phyloP scores from a whole-genome alignment of 1,140 invertebrate genomes.

The Drosophila nebulosa region DNA sequence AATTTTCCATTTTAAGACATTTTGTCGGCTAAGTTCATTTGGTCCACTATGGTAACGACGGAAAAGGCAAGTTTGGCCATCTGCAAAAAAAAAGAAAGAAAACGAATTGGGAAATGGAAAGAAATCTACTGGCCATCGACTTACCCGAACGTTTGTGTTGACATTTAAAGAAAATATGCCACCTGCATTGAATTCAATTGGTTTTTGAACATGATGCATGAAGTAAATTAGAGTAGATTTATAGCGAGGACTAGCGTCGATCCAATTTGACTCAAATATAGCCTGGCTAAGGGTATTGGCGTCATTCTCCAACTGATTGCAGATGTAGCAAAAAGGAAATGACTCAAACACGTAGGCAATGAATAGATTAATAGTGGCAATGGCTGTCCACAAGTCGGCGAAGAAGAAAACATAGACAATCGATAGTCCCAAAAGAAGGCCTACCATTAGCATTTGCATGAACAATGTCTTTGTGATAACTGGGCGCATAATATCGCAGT shows the following conservation, averaged over 20 bases:
- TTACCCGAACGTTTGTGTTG: conserved; percentile 30
- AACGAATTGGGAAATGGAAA: background rate
- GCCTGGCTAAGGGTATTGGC: background rate
- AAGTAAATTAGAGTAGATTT: conserved; percentile 24
- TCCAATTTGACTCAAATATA: conserved; percentile 34
- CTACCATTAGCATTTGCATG: conserved; percentile 25
- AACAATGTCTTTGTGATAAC: conserved; percentile 36
- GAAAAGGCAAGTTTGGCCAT: conserved; percentile 46
- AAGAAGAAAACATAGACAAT: conserved; percentile 27
- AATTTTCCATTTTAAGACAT: conserved; percentile 1
- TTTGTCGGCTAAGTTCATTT: conserved; percentile 27
- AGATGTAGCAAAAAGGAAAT: conserved; percentile 36
- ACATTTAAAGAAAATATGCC: conserved; percentile 30
- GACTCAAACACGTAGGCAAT: conserved; percentile 19
- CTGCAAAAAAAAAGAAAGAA: background rate
- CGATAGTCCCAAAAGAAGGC: conserved; percentile 18
- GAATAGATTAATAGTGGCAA: background rate
- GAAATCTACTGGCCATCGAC: background rate
- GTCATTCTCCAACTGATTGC: conserved; percentile 19
- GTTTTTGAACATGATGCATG: conserved; percentile 26
- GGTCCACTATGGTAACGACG: conserved; percentile 29
- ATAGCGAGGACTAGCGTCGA: conserved; percentile 17
- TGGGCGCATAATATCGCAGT: conserved; percentile 18
- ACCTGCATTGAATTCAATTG: conserved; percentile 26
- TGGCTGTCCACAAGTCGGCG: conserved; percentile 4